A percentile compares a stretch with the other conserved stretches of the same genome.
These are phyloP conservation scores for Macaria liturata DNA, from an alignment of 2,888 invertebrate species.

Conservation along the genomic window DNA sequence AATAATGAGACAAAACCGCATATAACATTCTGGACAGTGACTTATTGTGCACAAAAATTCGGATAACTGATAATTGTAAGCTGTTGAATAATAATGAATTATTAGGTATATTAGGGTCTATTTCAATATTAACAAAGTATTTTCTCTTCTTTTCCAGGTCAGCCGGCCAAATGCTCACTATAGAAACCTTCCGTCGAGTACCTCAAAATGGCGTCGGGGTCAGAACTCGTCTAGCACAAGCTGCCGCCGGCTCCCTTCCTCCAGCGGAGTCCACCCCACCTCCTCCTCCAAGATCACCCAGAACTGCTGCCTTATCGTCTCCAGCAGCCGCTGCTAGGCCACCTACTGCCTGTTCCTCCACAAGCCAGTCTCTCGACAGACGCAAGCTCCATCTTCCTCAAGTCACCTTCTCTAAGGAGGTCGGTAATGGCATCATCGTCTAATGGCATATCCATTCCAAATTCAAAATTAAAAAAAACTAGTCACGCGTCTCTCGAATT, in stretches of 20 bases:
- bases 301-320: constrained; percentile 60
- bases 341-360: constrained; percentile 88
- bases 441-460: constrained; percentile 56
- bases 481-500: constrained; percentile 48
- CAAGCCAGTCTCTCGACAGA: constrained; percentile 84
- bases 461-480: constrained; percentile 36
- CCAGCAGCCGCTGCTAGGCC: constrained; percentile 80
- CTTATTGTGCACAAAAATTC: no score
- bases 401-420: constrained; percentile 95
- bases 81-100: no score
- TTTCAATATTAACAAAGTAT: no score
- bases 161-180: constrained; percentile 86
- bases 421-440: constrained; percentile 94
- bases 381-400: constrained; percentile 89
- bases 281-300: constrained; percentile 68
- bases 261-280: constrained; percentile 70
- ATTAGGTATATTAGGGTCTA: no score
- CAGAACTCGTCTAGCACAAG: constrained; percentile 56
- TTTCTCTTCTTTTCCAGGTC: constrained; percentile 78
- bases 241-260: constrained; percentile 47
- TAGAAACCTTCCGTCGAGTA: constrained; percentile 88
- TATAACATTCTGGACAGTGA: no score
- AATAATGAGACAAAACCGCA: no score
- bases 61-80: no score
- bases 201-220: constrained; percentile 68